Conservation (phyloP, 2,797 vertebrate genomes). For the Kryptolebias ocellatus region DNA sequence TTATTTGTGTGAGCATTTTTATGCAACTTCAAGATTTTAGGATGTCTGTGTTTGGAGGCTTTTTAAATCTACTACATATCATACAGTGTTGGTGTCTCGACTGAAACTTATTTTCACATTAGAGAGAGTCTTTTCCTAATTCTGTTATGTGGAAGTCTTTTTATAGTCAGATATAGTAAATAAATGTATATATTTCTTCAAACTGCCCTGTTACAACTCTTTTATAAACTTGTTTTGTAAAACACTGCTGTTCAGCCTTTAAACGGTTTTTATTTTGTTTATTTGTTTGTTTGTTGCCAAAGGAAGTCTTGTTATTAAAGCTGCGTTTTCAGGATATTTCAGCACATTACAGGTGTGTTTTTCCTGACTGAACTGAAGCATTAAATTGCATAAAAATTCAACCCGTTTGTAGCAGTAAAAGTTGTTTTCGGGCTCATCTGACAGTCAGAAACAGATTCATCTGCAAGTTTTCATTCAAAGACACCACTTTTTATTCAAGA, state of each 20-base stretch:
- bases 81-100: slow-evolving; percentile 13
- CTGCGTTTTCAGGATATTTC: slow-evolving; percentile 39
- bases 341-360: slow-evolving; percentile 37
- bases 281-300: slow-evolving; percentile 58
- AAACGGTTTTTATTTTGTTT: slow-evolving; percentile 21
- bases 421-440: too few relatives aligned
- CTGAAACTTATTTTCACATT: neutral
- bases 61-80: slow-evolving; percentile 34
- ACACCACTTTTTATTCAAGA: too few relatives aligned
- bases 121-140: slow-evolving; percentile 2
- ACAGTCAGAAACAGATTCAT: too few relatives aligned
- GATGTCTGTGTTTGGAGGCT: slow-evolving; percentile 25
- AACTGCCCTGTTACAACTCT: slow-evolving; percentile 12
- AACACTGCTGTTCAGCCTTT: slow-evolving; percentile 37
- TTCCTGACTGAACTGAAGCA: slow-evolving; percentile 3
- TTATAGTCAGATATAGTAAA: slow-evolving; percentile 7
- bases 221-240: slow-evolving; percentile 54
- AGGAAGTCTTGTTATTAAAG: slow-evolving; percentile 51
- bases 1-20: slow-evolving; percentile 64
- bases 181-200: slow-evolving; percentile 2
- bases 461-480: too few relatives aligned
- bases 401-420: too few relatives aligned
- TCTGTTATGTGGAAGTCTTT: slow-evolving; percentile 8
- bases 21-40: slow-evolving; percentile 35
- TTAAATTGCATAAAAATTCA: too few relatives aligned